Base-by-base conservation (phyloP, 1,140 invertebrate genomes). In the Triops longicaudatus region DNA sequence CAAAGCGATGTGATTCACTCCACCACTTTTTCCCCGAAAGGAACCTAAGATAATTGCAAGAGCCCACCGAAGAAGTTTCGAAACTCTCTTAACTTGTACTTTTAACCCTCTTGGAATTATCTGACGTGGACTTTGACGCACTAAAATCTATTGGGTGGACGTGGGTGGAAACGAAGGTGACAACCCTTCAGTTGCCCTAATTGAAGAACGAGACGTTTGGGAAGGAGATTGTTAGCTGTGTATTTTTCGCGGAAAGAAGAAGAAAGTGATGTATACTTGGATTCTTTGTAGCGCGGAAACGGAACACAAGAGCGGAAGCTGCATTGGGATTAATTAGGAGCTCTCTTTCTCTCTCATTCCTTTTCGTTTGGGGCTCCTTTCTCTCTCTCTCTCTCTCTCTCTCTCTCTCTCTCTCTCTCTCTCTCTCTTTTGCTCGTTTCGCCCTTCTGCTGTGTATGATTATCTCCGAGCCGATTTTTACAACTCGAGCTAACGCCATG, bases 291-390 rank as follows among this genome's bases (percentile, higher is more conserved):
- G 50, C 14, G 50, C 50, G 50, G 50, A 63, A 63, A 22, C 0
- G 50, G 10, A 37, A 63, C 17, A 63, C 3, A 63, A 63, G 50
- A 63, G 14, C 50, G 50, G 50, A 63, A 63, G 10, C 50, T 63
- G 50, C 50, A 17, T 22, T 63, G 50, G 50, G 50, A 63, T 63
- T 63, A 63, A 63, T 63, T 63, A 63, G 50, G 50, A 63, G 50
- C 31, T 7, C 31, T 0, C 50, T 63, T 22, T 63, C 50, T 63
- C 0, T 63, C 50, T 63, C 50, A n/a, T 63, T 22, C 22, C 50
- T 63, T 14, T n/a, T n/a, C n/a, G n/a, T n/a, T n/a, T n/a, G n/a
- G n/a, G n/a, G n/a, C n/a, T n/a, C n/a, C n/a, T n/a, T n/a, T n/a
- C n/a, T 7, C 43, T 44, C 43, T 44, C 43, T 44, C 4, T 12